Base-by-base conservation (phyloP, 37 sponge, comb jelly and placozoan species). In the Aplysina aerophoba region DNA sequence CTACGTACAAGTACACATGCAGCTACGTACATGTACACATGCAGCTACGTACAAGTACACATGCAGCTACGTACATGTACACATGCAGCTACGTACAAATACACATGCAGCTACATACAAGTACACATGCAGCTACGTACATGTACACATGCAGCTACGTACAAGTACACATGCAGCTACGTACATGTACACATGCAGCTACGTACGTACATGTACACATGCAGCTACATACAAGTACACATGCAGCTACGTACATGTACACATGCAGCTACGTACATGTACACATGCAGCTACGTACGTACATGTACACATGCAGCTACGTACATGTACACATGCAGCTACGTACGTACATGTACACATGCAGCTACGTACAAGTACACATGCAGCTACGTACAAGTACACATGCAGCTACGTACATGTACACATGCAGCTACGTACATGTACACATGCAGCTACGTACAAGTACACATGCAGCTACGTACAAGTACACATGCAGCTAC, bases 221-320 rank as follows among this genome's bases (percentile, higher is more conserved):
- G n/a, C n/a, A n/a, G n/a, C n/a, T n/a, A n/a, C n/a, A n/a, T n/a
- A n/a, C n/a, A n/a, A n/a, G n/a, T n/a, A n/a, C n/a, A n/a, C n/a
- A n/a, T n/a, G n/a, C n/a, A n/a, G n/a, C n/a, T n/a, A n/a, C n/a
- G n/a, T n/a, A n/a, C n/a, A n/a, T n/a, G n/a, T n/a, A n/a, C n/a
- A n/a, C 50, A 41, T 25, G 16, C 79, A 78, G 55, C 11, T 22
- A 78, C 79, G 40, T 36, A 72, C 36, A 33, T 36, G 11, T 55
- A 78, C 54, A 78, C 79, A 38, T 55, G 40, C 79, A 38, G 55
- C 38, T 55, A 38, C 79, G n/a, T 55, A 78, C 75, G 31, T 40
- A 73, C 75, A 11, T 39, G 20, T 40, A 40, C 38, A 14, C 75
- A 20, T 40, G 20, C 31, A 40, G 15, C 15, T 22, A n/a, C n/a